phyloP scores from a whole-genome alignment of 2,888 invertebrate genomes.

The Timema podura region DNA sequence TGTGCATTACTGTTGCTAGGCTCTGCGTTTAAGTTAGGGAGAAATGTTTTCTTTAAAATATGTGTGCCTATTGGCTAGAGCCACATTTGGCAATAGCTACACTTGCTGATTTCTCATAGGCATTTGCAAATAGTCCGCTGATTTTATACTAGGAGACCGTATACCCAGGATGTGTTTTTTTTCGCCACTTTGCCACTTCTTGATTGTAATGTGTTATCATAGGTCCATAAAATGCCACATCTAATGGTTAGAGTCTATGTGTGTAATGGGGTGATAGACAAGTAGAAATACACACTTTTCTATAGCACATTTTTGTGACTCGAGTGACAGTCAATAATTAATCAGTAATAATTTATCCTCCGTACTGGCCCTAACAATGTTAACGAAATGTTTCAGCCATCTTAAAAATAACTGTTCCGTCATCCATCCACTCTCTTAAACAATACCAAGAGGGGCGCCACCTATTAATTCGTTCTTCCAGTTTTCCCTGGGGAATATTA shows the following conservation, averaged over 20 bases:
- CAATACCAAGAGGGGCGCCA: constrained; percentile 29
- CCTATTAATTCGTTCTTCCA: constrained; percentile 32
- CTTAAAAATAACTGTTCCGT: constrained; percentile 28
- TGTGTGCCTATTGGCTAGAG: no score
- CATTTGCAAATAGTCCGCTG: no score
- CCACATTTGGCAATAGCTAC: no score
- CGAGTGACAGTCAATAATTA: constrained; percentile 23
- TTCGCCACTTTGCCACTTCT: background rate
- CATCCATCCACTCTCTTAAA: constrained; percentile 32
- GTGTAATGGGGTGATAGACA: constrained; percentile 5
- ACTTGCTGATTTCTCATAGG: no score
- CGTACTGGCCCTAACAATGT: constrained; percentile 7
- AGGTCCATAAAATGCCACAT: constrained; percentile 1
- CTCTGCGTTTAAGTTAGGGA: no score
- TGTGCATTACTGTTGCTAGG: no score
- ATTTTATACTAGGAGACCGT: no score
- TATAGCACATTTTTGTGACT: constrained; percentile 25
- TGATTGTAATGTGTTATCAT: constrained; percentile 5
- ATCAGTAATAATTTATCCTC: constrained; percentile 13
- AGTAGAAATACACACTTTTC: background rate
- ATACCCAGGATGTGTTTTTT: no score
- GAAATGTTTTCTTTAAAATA: no score
- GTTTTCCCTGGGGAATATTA: constrained; percentile 31
- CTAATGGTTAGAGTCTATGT: constrained; percentile 11
- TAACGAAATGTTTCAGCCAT: constrained; percentile 27